These are phyloP conservation scores for Bradypodion ventrale DNA, from an alignment of 2,797 vertebrate genomes.

Conservation along the genomic window DNA sequence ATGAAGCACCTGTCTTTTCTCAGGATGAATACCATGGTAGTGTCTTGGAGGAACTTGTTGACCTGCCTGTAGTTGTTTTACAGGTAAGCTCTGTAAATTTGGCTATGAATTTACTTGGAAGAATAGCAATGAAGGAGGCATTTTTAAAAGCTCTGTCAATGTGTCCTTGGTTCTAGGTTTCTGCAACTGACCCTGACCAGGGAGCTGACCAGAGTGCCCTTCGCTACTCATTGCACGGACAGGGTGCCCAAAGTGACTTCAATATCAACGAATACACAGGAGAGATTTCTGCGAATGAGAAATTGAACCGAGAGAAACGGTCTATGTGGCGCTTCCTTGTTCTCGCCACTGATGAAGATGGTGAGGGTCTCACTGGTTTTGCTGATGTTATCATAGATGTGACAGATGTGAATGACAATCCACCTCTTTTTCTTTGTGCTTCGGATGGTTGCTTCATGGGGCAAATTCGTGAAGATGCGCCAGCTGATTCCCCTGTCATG, in stretches of 20 bases:
- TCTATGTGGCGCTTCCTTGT: slow-evolving; percentile 85
- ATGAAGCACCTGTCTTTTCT: slow-evolving; percentile 87
- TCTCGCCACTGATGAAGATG: slow-evolving; percentile 86
- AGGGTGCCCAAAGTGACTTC: slow-evolving; percentile 85
- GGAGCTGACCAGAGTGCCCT: slow-evolving; percentile 84
- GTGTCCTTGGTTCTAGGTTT: slow-evolving; percentile 77
- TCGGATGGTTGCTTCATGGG: slow-evolving; percentile 82
- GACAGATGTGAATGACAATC: slow-evolving; percentile 85
- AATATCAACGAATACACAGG: slow-evolving; percentile 83
- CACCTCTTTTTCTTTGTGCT: slow-evolving; percentile 84
- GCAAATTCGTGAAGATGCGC: slow-evolving; percentile 83
- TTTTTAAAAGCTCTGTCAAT: neutral
- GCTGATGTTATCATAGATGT: slow-evolving; percentile 88
- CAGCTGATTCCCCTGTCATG: slow-evolving; percentile 85
- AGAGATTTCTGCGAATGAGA: slow-evolving; percentile 78
- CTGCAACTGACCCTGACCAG: slow-evolving; percentile 86
- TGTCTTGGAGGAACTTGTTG: slow-evolving; percentile 82
- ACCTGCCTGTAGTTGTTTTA: slow-evolving; percentile 82
- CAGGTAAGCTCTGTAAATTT: slow-evolving; percentile 75
- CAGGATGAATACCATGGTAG: slow-evolving; percentile 81
- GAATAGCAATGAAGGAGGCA: neutral
- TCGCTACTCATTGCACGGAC: slow-evolving; percentile 86
- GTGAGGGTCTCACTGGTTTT: slow-evolving; percentile 87
- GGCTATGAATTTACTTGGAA: neutral
- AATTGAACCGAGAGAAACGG: slow-evolving; percentile 84